phyloP scores from a whole-genome alignment of 2,113 vertebrate genomes.

The Corydoras sp. region DNA sequence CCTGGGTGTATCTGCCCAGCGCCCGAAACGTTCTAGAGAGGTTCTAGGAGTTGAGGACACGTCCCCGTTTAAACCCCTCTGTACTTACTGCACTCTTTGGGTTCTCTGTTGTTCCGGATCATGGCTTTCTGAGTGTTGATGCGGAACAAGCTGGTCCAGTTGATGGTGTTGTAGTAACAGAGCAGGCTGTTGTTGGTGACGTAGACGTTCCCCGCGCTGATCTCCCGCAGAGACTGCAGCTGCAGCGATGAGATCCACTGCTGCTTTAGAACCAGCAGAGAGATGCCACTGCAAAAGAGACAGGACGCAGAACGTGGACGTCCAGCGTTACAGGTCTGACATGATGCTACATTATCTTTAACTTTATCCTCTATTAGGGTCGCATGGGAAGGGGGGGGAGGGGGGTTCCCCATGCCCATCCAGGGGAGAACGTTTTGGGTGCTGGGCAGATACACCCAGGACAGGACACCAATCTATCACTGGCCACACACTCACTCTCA shows the following conservation, averaged over 20 bases:
- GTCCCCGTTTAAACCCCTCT: too few relatives aligned
- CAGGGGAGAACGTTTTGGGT: too few relatives aligned
- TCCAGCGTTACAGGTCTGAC: neutral
- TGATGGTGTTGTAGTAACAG: constrained; percentile 93
- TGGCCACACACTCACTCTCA: too few relatives aligned
- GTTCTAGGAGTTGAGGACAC: too few relatives aligned
- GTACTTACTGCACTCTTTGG: constrained; percentile 89
- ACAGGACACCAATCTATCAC: too few relatives aligned
- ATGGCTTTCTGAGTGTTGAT: constrained; percentile 80
- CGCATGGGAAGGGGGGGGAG: too few relatives aligned
- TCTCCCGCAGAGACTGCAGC: constrained; percentile 89
- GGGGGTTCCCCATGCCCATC: too few relatives aligned
- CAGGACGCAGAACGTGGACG: neutral
- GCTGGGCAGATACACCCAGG: too few relatives aligned
- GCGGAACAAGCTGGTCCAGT: constrained; percentile 90
- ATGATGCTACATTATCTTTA: too few relatives aligned
- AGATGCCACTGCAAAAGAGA: constrained; percentile 76
- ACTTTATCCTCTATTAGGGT: too few relatives aligned
- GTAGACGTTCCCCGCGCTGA: constrained; percentile 95
- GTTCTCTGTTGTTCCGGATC: constrained; percentile 82
- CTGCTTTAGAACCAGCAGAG: constrained; percentile 92
- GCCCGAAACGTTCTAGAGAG: too few relatives aligned
- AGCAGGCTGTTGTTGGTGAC: constrained; percentile 91
- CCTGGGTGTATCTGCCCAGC: too few relatives aligned
- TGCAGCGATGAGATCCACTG: constrained; percentile 89